phyloP scores from a whole-genome alignment of 2,113 vertebrate species.

The Nestor notabilis region DNA sequence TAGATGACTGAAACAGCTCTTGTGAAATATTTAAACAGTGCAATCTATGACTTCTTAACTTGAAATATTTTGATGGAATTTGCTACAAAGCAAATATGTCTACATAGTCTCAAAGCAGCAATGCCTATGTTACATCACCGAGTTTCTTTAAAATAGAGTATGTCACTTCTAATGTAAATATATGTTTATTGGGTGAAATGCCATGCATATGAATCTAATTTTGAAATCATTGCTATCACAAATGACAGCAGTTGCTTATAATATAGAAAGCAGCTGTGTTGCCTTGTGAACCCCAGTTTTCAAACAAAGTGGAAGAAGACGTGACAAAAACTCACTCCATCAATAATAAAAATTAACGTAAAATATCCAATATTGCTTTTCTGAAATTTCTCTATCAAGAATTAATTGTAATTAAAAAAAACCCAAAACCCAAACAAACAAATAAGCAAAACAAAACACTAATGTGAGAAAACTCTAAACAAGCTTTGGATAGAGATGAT shows the following conservation, averaged over 20 bases:
- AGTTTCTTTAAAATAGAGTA: not conserved
- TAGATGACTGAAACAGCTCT: not conserved
- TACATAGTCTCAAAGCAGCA: not conserved
- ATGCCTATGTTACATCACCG: not conserved
- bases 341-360: not conserved
- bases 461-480: not conserved
- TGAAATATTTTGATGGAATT: not conserved
- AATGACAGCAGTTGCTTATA: not conserved
- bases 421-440: not conserved
- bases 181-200: not conserved
- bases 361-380: not conserved
- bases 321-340: not conserved
- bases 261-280: not conserved
- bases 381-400: not conserved
- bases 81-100: not conserved
- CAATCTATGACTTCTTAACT: not conserved
- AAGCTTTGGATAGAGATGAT: not conserved
- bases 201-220: not conserved
- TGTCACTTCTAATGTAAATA: not conserved
- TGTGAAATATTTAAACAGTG: not conserved
- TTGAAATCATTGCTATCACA: not conserved
- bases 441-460: not conserved
- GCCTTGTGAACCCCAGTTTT: not conserved
- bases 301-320: not conserved
- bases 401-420: not conserved